These are phyloP conservation scores for Marcusenius ussheri DNA, from an alignment of 2,113 vertebrate genomes.

Conservation along the genomic window DNA sequence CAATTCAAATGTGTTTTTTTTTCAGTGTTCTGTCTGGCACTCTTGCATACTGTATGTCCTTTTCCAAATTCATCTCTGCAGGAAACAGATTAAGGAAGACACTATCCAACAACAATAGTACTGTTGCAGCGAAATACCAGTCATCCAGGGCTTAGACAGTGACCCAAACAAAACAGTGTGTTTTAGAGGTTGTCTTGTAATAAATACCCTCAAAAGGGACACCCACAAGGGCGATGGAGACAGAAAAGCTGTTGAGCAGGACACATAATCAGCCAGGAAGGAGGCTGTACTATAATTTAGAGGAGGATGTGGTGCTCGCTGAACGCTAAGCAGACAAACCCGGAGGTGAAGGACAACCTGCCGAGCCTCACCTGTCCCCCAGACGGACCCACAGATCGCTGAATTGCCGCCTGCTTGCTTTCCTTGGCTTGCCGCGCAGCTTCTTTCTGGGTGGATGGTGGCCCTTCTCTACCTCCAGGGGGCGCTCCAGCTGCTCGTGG, in stretches of 20 bases:
- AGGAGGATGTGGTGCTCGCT: neutral
- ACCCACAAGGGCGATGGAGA: neutral
- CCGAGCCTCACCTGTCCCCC: constrained; percentile 65
- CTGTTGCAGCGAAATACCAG: neutral
- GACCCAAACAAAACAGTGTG: neutral
- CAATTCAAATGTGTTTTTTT: neutral
- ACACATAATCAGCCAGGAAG: neutral
- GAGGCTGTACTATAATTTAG: neutral
- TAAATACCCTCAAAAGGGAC: neutral
- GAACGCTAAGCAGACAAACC: neutral
- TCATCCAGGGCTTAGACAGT: neutral
- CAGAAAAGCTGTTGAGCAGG: neutral
- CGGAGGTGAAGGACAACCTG: neutral
- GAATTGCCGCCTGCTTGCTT: constrained; percentile 65
- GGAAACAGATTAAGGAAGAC: neutral
- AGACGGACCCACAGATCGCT: constrained; percentile 76
- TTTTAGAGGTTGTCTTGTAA: neutral
- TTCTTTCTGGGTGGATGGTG: constrained; percentile 70
- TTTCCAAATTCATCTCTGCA: neutral
- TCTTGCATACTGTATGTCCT: neutral
- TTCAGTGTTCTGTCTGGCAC: neutral
- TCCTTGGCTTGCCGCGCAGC: constrained; percentile 59
- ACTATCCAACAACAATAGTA: constrained; percentile 5
- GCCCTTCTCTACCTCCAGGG: constrained; percentile 53
- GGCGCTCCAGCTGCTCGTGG: constrained; percentile 33